Base-by-base conservation (phyloP, 2,888 invertebrate genomes). In the Mythimna loreyi region DNA sequence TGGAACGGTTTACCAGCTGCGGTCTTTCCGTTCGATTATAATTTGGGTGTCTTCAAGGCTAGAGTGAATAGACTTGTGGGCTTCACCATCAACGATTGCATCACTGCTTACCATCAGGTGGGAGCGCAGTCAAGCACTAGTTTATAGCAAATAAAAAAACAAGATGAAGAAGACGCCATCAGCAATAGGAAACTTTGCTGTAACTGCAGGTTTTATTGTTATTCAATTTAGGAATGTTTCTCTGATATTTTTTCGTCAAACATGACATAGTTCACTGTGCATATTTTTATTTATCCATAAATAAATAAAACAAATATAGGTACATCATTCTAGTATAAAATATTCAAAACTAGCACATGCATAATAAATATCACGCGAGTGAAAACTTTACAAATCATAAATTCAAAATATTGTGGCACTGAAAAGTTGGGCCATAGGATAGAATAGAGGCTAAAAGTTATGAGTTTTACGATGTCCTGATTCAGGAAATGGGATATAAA, bases 341-440 rank as follows among this genome's bases (percentile, higher is more conserved):
- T 68, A 53, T 68, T 53, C 25, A 33, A 21, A 66, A 16, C 23
- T 9, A 16, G 30, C 11, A 43, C 13, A n/a, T 67, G 40, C 11
- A 16, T 21, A 65, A 40, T 50, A 66, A 36, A 66, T 40, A 40
- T 9, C 43, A 59, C 21, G 66, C 43, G 11, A 67, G 19, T 13
- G 2, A 28, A 3, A 53, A 69, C 25, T 36, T 67, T 21, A 6
- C 43, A 21, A 67, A 68, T 36, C 33, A 67, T 68, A 67, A 67
- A 67, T 67, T 36, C 25, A 13, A 67, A 65, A 68, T 36, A 45
- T 45, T 23, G 4, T 43, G 23, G 21, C 49, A 67, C 19, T 9
- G 9, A 11, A 68, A 45, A 28, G 53, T 28, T 53, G 8, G 1
- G 7, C 13, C 16, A 9, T 8, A 28, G 4, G 0, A 30, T 30